Evolutionary conservation across 37 sponge, comb jelly and placozoan genomes (phyloP).

Genomic region (Eunapius fragilis): DNA sequence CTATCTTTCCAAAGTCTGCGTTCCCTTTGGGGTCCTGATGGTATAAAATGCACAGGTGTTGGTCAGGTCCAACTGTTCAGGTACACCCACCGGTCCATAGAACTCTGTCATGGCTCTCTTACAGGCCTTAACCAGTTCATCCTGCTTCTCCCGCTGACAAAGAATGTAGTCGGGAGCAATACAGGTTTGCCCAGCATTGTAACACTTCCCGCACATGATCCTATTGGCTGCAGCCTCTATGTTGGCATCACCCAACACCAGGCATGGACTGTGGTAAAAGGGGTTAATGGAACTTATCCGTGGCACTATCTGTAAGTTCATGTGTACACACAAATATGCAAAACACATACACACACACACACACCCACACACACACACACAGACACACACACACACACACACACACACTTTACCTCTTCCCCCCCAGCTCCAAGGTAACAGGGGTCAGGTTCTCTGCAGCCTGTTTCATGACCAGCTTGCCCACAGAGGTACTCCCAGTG

Average conservation of each 20-base stretch:
- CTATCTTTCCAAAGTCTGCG: constrained; percentile 63
- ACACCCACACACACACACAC: not conserved
- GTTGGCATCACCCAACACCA: constrained; percentile 81
- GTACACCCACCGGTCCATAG: constrained; percentile 61
- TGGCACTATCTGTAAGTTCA: too few species aligned
- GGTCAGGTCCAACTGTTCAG: not conserved
- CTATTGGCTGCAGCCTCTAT: constrained; percentile 77
- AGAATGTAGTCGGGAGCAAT: constrained; percentile 93
- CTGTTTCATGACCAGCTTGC: constrained; percentile 78
- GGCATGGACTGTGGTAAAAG: constrained; percentile 15
- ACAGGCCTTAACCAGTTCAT: constrained; percentile 57
- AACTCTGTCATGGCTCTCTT: constrained; percentile 50
- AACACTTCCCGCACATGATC: constrained; percentile 82
- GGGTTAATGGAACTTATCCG: too few species aligned
- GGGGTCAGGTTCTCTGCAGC: constrained; percentile 91
- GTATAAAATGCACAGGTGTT: not conserved
- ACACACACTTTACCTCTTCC: not conserved
- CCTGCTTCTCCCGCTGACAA: constrained; percentile 52
- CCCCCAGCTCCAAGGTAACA: constrained; percentile 84
- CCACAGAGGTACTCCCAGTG: constrained; percentile 77
- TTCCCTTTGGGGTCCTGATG: constrained; percentile 46
- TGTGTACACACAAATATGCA: too few species aligned
- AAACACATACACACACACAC: not conserved
- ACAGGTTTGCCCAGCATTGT: constrained; percentile 93
- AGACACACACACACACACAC: not conserved